These are phyloP conservation scores for Lasioglossum marginatum DNA, from an alignment of 2,888 invertebrate species.

Conservation along the genomic window DNA sequence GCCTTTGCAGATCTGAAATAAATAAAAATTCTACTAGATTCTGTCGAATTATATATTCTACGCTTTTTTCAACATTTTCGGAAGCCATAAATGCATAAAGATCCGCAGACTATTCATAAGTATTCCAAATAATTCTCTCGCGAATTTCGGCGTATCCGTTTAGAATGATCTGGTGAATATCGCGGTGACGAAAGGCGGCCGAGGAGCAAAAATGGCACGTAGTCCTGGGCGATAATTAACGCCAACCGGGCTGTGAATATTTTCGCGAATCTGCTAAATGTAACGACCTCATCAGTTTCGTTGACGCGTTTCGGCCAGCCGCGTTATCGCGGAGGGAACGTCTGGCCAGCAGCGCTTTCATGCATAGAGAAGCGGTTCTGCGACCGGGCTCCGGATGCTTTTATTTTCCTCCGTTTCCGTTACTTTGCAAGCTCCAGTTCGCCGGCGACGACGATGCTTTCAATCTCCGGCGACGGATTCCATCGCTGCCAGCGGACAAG, in stretches of 20 bases:
- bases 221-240: slow-evolving; percentile 56
- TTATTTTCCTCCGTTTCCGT: slow-evolving; percentile 32
- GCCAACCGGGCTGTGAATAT: slow-evolving; percentile 46
- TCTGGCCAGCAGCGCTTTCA: slow-evolving; percentile 47
- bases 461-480: neutral
- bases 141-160: neutral
- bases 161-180: neutral
- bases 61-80: too few species aligned
- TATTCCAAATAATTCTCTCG: too few species aligned
- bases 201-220: slow-evolving; percentile 14
- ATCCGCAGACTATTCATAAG: too few species aligned
- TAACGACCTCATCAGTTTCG: slow-evolving; percentile 65
- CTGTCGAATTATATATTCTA: too few species aligned
- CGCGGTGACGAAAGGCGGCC: neutral
- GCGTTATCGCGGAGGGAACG: slow-evolving; percentile 51
- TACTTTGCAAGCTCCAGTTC: slow-evolving; percentile 35
- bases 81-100: too few species aligned
- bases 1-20: too few species aligned
- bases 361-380: slow-evolving; percentile 57
- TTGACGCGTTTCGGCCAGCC: slow-evolving; percentile 39
- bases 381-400: slow-evolving; percentile 26
- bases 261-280: slow-evolving; percentile 63
- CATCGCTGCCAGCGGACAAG: slow-evolving; percentile 7
- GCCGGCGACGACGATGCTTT: neutral
- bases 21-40: too few species aligned